Base-by-base conservation (phyloP, 2,888 invertebrate species). In the Phalera bucephala region DNA sequence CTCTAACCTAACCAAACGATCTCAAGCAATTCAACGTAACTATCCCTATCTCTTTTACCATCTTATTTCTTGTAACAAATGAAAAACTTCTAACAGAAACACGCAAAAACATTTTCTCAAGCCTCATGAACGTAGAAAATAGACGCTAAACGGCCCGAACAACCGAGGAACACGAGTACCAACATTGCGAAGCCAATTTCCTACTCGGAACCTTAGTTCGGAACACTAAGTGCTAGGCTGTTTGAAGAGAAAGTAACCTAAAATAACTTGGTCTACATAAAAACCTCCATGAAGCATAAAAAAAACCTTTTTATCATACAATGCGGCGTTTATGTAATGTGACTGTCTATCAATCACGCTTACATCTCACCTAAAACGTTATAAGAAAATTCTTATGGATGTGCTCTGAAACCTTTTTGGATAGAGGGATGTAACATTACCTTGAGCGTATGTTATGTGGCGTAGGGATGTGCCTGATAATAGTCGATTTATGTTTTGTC, bases 311-410 rank as follows among this genome's bases (percentile, higher is more conserved):
- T 66, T n/a, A n/a, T n/a, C n/a, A 54, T 45, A 60, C 54, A 61
- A 62, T 52, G 50, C 46, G 29, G 40, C 59, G 54, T 62, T 58
- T 56, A 61, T 50, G 48, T 55, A 49, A 67, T 63, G 55, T 51
- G 42, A 51, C 49, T 58, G 62, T 64, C 60, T 57, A 67, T 71
- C 72, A 70, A 71, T 71, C 72, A 71, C 52, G 45, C 48, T 55
- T 49, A 52, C 50, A 47, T 52, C 43, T 51, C 45, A 48, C 39
- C 40, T 44, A 53, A 48, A 56, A 44, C 45, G 59, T 54, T 68
- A 56, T 56, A 60, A 55, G 59, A 61, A 63, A 61, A 64, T 49
- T 56, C 58, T 48, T 39, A 26, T 38, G 33, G 28, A 45, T 37
- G 38, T 50, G 45, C 32, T 36, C 36, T 7, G 31, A 48, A 54